phyloP scores from a whole-genome alignment of 2,797 vertebrate species.

The Triplophysa bombifrons region DNA sequence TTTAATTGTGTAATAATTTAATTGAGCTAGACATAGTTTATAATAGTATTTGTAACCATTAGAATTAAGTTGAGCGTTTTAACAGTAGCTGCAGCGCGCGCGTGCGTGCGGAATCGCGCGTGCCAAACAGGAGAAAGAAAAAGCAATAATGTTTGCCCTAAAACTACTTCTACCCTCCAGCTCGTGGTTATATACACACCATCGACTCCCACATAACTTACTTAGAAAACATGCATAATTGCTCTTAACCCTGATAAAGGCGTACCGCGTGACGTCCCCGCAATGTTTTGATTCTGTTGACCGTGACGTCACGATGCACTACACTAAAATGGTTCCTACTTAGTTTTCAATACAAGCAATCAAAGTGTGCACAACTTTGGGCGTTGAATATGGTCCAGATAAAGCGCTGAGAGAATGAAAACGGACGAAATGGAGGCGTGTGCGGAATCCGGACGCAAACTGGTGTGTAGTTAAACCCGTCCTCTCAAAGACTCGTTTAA shows the following conservation, averaged over 20 bases:
- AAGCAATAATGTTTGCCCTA: conserved; percentile 37
- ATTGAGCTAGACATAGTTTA: too few species aligned
- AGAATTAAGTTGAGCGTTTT: too few species aligned
- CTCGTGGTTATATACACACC: too few species aligned
- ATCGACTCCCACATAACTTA: background rate
- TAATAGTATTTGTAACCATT: too few species aligned
- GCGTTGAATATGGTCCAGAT: conserved; percentile 66
- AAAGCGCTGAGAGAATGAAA: conserved; percentile 73
- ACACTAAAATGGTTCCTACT: conserved; percentile 87
- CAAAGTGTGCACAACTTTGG: conserved; percentile 73
- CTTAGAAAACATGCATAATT: conserved; percentile 32
- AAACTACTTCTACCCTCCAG: background rate
- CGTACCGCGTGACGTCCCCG: conserved; percentile 74
- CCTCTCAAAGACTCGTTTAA: conserved; percentile 66
- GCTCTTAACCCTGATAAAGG: conserved; percentile 54
- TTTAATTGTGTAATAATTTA: too few species aligned
- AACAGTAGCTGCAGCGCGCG: conserved; percentile 59
- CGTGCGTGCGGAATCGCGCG: conserved; percentile 67
- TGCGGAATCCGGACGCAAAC: conserved; percentile 90
- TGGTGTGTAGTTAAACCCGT: conserved; percentile 88
- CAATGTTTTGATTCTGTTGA: conserved; percentile 89
- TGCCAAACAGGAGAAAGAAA: conserved; percentile 68
- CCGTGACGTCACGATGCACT: conserved; percentile 86
- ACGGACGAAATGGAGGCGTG: conserved; percentile 88
- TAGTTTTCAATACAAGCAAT: conserved; percentile 86